Percentiles rank a stretch among this genome's conserved stretches.
Conservation (phyloP, 53 echinoderm and acorn worm species). For the Mesocentrotus franciscanus region DNA sequence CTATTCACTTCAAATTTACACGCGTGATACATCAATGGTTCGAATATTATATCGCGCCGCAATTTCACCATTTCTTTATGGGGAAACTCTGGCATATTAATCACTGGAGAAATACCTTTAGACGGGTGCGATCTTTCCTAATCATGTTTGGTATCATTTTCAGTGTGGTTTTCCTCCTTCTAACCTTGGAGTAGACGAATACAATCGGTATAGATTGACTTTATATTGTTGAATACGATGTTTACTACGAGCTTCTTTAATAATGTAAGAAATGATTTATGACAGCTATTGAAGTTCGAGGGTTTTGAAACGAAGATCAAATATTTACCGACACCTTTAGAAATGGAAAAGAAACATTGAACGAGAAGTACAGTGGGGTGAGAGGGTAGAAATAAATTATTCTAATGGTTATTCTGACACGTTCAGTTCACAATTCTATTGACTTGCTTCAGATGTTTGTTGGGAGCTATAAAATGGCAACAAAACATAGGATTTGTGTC, state of each 20-base stretch:
- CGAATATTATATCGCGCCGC: not conserved
- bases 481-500: not conserved
- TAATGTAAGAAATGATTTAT: slow-evolving; percentile 26
- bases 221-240: not conserved
- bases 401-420: slow-evolving; percentile 30
- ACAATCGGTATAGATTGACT: slow-evolving; percentile 38
- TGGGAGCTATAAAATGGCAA: not conserved
- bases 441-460: slow-evolving; percentile 2
- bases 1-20: not conserved
- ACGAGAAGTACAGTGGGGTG: slow-evolving; percentile 38
- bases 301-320: slow-evolving; percentile 46
- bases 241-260: slow-evolving; percentile 14
- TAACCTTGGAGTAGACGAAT: slow-evolving; percentile 15
- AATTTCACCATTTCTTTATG: not conserved
- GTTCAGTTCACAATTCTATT: not conserved
- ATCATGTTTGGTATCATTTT: not conserved
- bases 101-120: not conserved
- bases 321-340: slow-evolving; percentile 59
- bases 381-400: slow-evolving; percentile 26
- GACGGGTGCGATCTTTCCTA: not conserved
- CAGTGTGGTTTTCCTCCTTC: not conserved
- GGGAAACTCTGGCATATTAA: not conserved
- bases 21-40: slow-evolving; percentile 22
- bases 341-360: slow-evolving; percentile 24
- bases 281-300: not conserved